Base-by-base conservation (phyloP, 2,113 vertebrate species). In the Nothobranchius kuhntae region DNA sequence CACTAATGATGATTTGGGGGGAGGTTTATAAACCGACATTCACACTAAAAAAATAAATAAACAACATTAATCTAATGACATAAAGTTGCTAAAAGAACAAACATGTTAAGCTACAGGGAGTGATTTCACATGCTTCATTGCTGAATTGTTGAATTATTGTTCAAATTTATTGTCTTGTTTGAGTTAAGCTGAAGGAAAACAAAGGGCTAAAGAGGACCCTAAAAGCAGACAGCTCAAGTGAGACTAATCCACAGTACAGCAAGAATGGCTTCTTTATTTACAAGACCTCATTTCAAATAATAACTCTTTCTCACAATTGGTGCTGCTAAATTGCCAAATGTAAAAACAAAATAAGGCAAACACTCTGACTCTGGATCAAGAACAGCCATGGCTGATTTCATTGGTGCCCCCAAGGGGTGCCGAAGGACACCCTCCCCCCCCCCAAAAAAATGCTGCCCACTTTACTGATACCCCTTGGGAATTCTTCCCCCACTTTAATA, bases 141-240 rank as follows among this genome's bases (percentile, higher is more conserved):
- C 60, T 70, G 48, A 81, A 73, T 69, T 77, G 56, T 68, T 53
- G 51, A 80, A 78, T 83, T 84, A 75, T 78, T 81, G 74, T 78
- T 87, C 65, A 65, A 58, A 77, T 84, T 76, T 77, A 76, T 61
- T 56, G 65, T 73, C 72, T 83, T 74, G 77, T 80, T 80, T 76
- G 62, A 76, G 83, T 78, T 68, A 77, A 65, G 42, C 68, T 65
- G 55, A 55, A 56, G 64, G 61, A 77, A 73, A 83, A 81, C 69
- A 87, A 87, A 80, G 87, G 66, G 73, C 83, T 82, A 89, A 83
- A 73, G 84, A 38, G 58, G 79, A 80, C 66, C 48, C 63, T 61
- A 89, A 68, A 69, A 82, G 76, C 77, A 87, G 81, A 84, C 73
- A 73, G 70, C 68, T 61, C 53, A 54, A 30, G 70, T 76, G 83